A percentile compares a stretch with the other conserved stretches of the same genome.
phyloP scores from a whole-genome alignment of 2,797 vertebrate species.

The Taenioides sp. region DNA sequence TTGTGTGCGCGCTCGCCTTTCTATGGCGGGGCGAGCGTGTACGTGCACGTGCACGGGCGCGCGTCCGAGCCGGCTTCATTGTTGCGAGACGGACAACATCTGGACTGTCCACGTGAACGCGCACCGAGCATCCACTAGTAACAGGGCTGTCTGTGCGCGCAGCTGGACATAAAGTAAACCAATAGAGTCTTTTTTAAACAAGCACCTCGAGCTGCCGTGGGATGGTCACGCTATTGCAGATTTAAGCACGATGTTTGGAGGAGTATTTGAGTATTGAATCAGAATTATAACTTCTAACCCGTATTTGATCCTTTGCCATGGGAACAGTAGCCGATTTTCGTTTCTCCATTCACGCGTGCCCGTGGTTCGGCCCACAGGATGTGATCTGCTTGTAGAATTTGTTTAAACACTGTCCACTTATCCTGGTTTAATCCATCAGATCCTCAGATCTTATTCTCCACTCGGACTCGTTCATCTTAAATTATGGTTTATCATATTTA shows the following conservation, averaged over 20 bases:
- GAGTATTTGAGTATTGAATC: neutral
- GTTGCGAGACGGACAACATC: slow-evolving; percentile 41
- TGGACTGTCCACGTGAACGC: slow-evolving; percentile 51
- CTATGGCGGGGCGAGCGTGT: slow-evolving; percentile 14
- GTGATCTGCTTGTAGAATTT: neutral
- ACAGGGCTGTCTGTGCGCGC: neutral
- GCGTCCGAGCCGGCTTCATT: slow-evolving; percentile 26
- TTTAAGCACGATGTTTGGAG: neutral
- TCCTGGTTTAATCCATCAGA: neutral
- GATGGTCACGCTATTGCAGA: no score
- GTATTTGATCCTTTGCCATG: neutral
- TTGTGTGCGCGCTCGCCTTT: slow-evolving; percentile 4
- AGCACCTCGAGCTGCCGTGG: no score
- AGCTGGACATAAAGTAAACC: neutral
- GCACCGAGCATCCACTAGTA: neutral
- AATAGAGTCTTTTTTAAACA: no score
- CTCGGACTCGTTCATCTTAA: neutral
- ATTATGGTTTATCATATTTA: neutral
- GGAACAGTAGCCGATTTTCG: neutral
- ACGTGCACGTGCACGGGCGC: neutral
- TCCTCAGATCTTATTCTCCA: neutral
- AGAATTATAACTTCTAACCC: neutral
- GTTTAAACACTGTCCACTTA: neutral
- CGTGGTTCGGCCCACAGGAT: neutral
- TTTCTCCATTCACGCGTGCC: neutral